Evolutionary conservation across 2,888 invertebrate species (phyloP).

Genomic region (Lepidocyrtoides sp.): DNA sequence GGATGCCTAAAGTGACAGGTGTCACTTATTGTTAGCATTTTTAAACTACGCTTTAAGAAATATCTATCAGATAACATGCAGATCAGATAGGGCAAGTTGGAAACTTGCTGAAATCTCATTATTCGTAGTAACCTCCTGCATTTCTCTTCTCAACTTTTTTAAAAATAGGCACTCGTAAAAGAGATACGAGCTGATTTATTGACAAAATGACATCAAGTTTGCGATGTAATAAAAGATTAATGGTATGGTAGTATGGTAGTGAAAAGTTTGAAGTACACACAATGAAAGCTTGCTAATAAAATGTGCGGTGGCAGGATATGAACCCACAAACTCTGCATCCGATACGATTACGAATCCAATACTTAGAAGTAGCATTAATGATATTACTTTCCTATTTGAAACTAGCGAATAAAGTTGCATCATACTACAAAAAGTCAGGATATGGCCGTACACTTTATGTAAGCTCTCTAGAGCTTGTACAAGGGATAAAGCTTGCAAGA

Average conservation of each 20-base stretch:
- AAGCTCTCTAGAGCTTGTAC: no score
- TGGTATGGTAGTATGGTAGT: background rate
- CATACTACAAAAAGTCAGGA: background rate
- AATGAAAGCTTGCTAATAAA: background rate
- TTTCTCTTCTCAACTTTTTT: background rate
- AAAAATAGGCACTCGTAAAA: background rate
- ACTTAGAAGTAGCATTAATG: no score
- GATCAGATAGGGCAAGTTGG: background rate
- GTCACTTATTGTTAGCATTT: constrained; percentile 28
- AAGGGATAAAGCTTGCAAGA: background rate
- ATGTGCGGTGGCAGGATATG: no score
- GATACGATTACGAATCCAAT: no score
- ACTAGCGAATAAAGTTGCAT: no score
- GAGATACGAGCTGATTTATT: background rate
- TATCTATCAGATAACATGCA: background rate
- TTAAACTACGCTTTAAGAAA: background rate
- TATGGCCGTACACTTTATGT: background rate
- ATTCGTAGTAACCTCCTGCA: background rate
- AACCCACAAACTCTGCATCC: no score
- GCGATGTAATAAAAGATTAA: background rate
- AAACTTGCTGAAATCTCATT: no score
- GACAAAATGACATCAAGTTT: background rate
- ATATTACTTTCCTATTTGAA: no score
- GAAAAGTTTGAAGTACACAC: background rate
- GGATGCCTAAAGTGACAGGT: background rate